These are phyloP conservation scores for Liopterus haemorrhoidalis DNA, from an alignment of 2,888 invertebrate species.

Conservation along the genomic window DNA sequence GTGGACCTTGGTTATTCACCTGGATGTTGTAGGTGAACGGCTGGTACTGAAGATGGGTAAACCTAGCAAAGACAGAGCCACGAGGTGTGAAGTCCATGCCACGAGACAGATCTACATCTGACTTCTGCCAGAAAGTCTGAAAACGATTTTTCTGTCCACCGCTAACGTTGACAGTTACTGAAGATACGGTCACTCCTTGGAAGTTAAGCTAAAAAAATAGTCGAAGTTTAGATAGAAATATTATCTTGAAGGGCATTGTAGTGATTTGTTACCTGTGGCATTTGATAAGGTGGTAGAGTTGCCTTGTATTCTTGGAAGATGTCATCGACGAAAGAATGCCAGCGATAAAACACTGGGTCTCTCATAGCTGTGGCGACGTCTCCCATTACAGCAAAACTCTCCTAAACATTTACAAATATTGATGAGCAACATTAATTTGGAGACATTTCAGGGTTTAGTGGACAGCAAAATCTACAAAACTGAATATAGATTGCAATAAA, in stretches of 20 bases:
- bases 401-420: constrained; percentile 46
- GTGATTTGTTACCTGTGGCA: constrained; percentile 48
- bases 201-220: constrained; percentile 53
- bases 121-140: constrained; percentile 73
- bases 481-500: too few species aligned
- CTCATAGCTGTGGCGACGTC: constrained; percentile 81
- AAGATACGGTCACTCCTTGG: constrained; percentile 57
- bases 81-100: constrained; percentile 78
- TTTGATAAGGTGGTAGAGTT: constrained; percentile 60
- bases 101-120: constrained; percentile 67
- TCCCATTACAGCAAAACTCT: constrained; percentile 75
- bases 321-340: constrained; percentile 75
- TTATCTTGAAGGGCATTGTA: too few species aligned
- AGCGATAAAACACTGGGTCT: constrained; percentile 82
- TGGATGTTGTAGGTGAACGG: constrained; percentile 58
- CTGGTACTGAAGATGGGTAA: constrained; percentile 73
- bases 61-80: constrained; percentile 64
- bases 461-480: too few species aligned
- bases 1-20: constrained; percentile 42
- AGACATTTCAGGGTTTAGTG: too few species aligned
- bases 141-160: constrained; percentile 54
- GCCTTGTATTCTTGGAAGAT: constrained; percentile 70
- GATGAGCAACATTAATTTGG: too few species aligned
- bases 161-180: constrained; percentile 50
- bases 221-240: too few species aligned